Evolutionary conservation across 1,140 invertebrate genomes (phyloP).

Genomic region (Lepidurus couesii): DNA sequence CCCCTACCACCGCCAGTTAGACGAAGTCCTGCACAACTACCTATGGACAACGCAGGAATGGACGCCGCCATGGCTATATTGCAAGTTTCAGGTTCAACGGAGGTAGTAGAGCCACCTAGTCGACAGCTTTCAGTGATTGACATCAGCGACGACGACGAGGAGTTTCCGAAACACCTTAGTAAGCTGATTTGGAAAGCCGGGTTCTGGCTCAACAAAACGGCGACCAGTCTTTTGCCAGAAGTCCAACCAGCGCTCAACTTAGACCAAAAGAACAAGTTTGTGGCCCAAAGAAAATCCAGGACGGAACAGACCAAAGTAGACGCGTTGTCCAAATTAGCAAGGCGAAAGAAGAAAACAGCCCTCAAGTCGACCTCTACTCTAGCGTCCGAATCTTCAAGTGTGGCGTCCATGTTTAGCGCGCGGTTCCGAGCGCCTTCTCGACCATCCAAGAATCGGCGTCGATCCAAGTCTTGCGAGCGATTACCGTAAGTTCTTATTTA

Average conservation of each 20-base stretch:
- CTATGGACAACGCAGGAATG: no score
- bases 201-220: neutral
- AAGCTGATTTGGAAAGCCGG: neutral
- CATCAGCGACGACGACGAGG: neutral
- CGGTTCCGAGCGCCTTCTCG: neutral
- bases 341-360: neutral
- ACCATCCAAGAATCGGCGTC: neutral
- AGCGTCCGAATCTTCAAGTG: neutral
- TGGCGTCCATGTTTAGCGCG: neutral
- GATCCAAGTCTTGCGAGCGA: neutral
- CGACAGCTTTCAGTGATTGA: no score
- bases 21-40: no score
- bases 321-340: neutral
- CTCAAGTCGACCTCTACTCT: neutral
- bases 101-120: no score
- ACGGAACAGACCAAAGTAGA: neutral
- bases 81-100: no score
- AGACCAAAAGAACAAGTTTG: neutral
- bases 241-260: neutral
- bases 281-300: neutral
- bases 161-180: neutral
- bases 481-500: neutral
- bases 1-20: no score
- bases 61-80: no score
- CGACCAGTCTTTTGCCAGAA: neutral